phyloP scores from a whole-genome alignment of 2,888 invertebrate species.

The Eremobia ochroleuca region DNA sequence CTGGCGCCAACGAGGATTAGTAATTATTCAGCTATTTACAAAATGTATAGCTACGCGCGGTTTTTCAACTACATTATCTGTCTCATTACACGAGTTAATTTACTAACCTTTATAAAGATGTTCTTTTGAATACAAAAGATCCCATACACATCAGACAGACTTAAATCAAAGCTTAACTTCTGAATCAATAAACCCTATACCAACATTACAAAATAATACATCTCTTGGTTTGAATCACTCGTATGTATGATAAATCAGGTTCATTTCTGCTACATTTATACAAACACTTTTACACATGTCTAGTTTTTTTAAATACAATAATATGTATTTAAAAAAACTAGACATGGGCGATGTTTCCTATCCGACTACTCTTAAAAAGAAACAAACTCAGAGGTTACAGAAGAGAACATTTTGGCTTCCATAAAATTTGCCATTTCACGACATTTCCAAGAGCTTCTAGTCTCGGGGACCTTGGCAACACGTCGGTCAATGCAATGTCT shows the following conservation, averaged over 20 bases:
- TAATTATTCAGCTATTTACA: slow-evolving; percentile 31
- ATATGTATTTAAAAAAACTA: not conserved
- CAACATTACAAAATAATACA: not conserved
- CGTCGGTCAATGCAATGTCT: not conserved
- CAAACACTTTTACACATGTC: not conserved
- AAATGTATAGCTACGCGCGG: slow-evolving; percentile 7
- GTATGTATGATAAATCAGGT: not conserved
- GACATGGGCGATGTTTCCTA: not conserved
- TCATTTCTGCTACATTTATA: not conserved
- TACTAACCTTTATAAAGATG: not conserved
- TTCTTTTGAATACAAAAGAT: not conserved
- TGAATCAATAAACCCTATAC: not conserved
- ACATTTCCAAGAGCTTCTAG: not conserved
- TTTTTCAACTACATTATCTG: slow-evolving; percentile 19
- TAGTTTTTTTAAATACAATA: no score
- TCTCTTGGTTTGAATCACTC: not conserved
- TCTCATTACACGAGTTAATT: slow-evolving; percentile 17
- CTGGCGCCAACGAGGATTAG: slow-evolving; percentile 50
- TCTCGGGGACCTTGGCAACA: slow-evolving; percentile 9
- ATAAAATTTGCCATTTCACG: not conserved
- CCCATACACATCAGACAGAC: not conserved
- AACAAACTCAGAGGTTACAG: not conserved
- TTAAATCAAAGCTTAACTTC: not conserved
- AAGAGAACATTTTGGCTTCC: not conserved
- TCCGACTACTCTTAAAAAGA: not conserved